Evolutionary conservation across 2,113 vertebrate genomes (phyloP).

Genomic region (Ammospiza nelsoni): DNA sequence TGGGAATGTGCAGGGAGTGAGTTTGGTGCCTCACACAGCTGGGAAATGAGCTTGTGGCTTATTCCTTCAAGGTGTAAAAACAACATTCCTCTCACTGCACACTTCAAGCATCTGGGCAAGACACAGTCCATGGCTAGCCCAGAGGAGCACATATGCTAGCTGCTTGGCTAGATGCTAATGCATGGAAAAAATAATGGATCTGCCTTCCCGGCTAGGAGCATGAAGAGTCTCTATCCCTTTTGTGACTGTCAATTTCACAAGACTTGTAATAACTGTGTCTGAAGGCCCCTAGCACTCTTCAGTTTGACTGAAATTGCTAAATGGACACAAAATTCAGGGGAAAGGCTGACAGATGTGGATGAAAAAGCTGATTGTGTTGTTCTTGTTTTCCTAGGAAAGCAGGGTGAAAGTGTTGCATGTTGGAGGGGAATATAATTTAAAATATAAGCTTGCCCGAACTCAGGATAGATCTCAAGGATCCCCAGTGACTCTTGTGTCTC

Average conservation of each 20-base stretch:
- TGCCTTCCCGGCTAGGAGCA: background rate
- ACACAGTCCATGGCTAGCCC: background rate
- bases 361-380: background rate
- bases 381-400: background rate
- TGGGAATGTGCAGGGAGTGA: background rate
- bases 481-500: conserved; percentile 22
- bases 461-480: conserved; percentile 4
- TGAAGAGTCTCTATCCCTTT: background rate
- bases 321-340: background rate
- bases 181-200: background rate
- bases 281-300: background rate
- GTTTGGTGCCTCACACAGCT: background rate
- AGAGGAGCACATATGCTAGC: background rate
- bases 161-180: background rate
- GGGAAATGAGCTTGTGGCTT: background rate
- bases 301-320: background rate
- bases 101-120: background rate
- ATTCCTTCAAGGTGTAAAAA: background rate
- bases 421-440: conserved; percentile 6
- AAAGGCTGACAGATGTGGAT: background rate
- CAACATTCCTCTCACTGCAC: background rate
- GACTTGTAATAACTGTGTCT: background rate
- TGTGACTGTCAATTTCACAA: background rate
- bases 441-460: background rate
- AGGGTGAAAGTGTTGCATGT: background rate